Conservation (phyloP, 2,797 vertebrate species). For the Acrossocheilus fasciatus region DNA sequence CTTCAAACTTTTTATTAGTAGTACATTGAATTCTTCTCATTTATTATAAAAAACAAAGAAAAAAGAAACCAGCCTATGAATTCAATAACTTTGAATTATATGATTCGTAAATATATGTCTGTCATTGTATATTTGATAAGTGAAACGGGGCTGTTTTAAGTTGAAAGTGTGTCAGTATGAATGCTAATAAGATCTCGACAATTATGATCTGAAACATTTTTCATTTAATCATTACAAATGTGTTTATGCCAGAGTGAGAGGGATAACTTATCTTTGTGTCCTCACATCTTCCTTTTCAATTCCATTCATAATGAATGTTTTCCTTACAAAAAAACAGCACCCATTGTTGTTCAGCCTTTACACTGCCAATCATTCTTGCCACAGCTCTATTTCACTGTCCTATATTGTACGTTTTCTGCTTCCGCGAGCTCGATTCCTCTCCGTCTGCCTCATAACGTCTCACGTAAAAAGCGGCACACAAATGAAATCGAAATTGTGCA, state of each 20-base stretch:
- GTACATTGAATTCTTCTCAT: not conserved
- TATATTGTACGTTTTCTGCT: constrained; percentile 25
- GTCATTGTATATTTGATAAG: not conserved
- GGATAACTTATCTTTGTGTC: not conserved
- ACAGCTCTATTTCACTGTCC: constrained; percentile 18
- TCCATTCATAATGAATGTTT: constrained; percentile 16
- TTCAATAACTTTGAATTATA: not conserved
- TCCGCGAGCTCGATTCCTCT: not conserved
- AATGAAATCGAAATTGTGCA: constrained; percentile 54
- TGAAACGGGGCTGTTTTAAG: not conserved
- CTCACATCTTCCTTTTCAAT: not conserved
- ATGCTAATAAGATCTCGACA: not conserved
- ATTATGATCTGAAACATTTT: not conserved
- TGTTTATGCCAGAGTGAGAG: not conserved
- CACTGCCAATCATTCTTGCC: constrained; percentile 26
- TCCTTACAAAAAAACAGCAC: not conserved
- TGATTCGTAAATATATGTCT: not conserved
- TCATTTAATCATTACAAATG: not conserved
- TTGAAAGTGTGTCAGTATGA: not conserved
- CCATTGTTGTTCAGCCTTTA: constrained; percentile 7
- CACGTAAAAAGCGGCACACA: constrained; percentile 27
- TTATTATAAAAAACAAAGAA: not conserved
- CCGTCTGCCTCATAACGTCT: not conserved
- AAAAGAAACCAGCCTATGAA: not conserved
- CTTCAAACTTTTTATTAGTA: not conserved